Evolutionary conservation across 2,888 invertebrate genomes (phyloP).

Genomic region (Andrena flavipes): DNA sequence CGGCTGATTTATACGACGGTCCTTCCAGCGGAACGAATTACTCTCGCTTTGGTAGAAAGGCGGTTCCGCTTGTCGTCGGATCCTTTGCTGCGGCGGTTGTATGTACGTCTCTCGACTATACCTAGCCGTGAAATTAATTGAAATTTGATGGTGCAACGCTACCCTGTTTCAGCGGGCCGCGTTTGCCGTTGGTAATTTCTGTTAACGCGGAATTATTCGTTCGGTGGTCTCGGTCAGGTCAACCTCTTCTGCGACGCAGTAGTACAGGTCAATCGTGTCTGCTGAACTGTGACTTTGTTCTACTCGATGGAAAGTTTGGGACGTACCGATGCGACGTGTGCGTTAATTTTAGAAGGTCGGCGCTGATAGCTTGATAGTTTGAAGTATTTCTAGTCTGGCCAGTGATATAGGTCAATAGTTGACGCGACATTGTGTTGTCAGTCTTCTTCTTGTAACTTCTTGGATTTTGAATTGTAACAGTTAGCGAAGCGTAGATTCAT

Average conservation of each 20-base stretch:
- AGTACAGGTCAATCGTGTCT: background rate
- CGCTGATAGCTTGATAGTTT: background rate
- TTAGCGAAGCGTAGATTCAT: too few species aligned
- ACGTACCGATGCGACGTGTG: too few species aligned
- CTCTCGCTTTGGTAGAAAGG: background rate
- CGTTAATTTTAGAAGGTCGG: background rate
- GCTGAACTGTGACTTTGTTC: background rate
- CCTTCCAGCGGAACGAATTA: background rate
- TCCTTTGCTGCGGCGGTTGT: background rate
- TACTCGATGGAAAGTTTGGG: too few species aligned
- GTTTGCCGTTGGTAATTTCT: background rate
- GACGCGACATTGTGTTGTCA: too few species aligned
- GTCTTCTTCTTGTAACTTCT: too few species aligned
- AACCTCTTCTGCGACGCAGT: background rate
- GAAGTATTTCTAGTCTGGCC: background rate
- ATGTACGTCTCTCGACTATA: too few species aligned
- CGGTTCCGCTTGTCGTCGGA: background rate
- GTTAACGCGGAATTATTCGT: background rate
- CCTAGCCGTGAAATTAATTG: conserved; percentile 1
- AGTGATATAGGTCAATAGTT: background rate
- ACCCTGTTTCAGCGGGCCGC: background rate
- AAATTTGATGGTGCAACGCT: background rate
- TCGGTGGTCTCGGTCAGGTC: background rate
- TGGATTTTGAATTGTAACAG: too few species aligned
- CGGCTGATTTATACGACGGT: conserved; percentile 15